These are phyloP conservation scores for Pseudopodoces humilis DNA, from an alignment of 2,113 vertebrate genomes.

Conservation along the genomic window DNA sequence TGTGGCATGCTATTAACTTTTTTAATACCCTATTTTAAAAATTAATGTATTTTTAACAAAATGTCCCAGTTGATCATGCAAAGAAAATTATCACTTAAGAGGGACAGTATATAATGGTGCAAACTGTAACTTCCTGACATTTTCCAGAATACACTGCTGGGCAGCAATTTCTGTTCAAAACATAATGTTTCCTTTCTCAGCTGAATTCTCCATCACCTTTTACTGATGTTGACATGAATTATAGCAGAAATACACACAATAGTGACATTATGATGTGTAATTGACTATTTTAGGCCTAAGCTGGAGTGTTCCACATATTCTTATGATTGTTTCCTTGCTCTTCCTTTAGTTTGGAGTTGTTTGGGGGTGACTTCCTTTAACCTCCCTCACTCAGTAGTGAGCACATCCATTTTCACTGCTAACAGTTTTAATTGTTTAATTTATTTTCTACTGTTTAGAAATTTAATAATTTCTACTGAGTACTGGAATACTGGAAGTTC, in stretches of 20 bases:
- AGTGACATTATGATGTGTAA: not conserved
- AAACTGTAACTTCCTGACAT: not conserved
- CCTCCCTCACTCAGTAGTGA: not conserved
- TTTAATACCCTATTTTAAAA: not conserved
- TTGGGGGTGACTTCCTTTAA: not conserved
- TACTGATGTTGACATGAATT: not conserved
- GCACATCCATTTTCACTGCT: not conserved
- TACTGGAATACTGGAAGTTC: not conserved
- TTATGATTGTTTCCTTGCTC: not conserved
- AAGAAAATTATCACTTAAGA: not conserved
- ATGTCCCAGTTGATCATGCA: not conserved
- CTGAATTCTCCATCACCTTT: not conserved
- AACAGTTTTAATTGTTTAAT: not conserved
- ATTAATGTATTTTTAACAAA: slow-evolving; percentile 20
- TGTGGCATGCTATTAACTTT: not conserved
- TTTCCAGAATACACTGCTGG: not conserved
- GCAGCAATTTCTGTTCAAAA: slow-evolving; percentile 6
- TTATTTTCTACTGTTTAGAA: too few relatives aligned
- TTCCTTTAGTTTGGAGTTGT: not conserved
- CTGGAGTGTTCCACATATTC: not conserved
- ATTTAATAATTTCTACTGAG: not conserved
- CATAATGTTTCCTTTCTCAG: not conserved
- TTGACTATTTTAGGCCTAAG: not conserved
- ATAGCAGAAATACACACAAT: not conserved
- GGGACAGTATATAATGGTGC: not conserved